These are phyloP conservation scores for Eupithecia vulgata DNA, from an alignment of 2,888 invertebrate species.

Conservation along the genomic window DNA sequence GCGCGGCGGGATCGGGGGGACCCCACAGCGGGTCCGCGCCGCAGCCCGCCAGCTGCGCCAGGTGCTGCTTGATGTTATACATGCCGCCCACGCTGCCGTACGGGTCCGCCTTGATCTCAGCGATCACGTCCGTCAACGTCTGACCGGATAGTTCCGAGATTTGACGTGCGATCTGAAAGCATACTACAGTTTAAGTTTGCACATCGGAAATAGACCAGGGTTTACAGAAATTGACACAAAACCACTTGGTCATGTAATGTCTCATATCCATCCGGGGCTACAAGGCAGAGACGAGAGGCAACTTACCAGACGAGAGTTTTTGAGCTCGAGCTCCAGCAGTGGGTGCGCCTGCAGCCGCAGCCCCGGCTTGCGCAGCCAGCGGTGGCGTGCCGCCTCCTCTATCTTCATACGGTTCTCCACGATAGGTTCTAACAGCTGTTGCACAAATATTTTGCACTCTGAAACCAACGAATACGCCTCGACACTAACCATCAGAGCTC, in stretches of 20 bases:
- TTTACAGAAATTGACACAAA: not conserved
- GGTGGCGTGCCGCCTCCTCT: slow-evolving; percentile 83
- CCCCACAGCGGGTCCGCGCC: slow-evolving; percentile 48
- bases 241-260: not conserved
- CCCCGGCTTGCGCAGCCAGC: slow-evolving; percentile 84
- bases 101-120: slow-evolving; percentile 80
- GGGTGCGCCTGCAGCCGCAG: slow-evolving; percentile 80
- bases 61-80: slow-evolving; percentile 83
- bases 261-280: not conserved
- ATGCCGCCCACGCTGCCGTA: slow-evolving; percentile 85
- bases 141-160: slow-evolving; percentile 78
- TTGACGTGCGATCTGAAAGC: slow-evolving; percentile 72
- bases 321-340: slow-evolving; percentile 63
- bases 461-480: slow-evolving; percentile 12
- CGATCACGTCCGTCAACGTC: slow-evolving; percentile 71
- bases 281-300: not conserved
- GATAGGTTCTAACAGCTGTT: slow-evolving; percentile 82
- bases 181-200: not conserved
- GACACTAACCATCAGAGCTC: not conserved
- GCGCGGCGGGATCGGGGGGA: slow-evolving; percentile 57
- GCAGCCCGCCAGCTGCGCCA: slow-evolving; percentile 59
- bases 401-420: slow-evolving; percentile 82
- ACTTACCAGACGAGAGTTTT: slow-evolving; percentile 53
- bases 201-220: not conserved
- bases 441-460: slow-evolving; percentile 80